Percentiles rank a stretch among this genome's conserved stretches.
Evolutionary conservation across 2,797 vertebrate species (phyloP).

Genomic region (Sternotherus odoratus): DNA sequence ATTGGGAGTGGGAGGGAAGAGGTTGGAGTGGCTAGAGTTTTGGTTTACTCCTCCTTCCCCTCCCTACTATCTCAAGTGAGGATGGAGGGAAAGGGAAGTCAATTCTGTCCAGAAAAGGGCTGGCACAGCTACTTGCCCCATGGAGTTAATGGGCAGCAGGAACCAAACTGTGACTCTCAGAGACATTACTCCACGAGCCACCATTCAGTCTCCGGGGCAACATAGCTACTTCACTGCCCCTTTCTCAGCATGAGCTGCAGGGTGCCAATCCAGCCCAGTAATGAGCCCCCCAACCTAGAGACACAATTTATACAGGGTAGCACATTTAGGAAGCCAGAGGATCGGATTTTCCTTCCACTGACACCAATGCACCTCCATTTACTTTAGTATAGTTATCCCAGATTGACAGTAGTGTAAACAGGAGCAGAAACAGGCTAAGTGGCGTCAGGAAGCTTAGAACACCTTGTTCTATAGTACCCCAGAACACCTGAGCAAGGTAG

Average conservation of each 20-base stretch:
- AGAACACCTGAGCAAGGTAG: slow-evolving; percentile 46
- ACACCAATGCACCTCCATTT: fast-evolving
- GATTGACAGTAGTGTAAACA: neutral
- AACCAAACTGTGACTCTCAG: neutral
- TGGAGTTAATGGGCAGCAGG: neutral
- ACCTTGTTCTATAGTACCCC: slow-evolving; percentile 47
- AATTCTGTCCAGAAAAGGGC: neutral
- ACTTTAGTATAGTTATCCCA: neutral
- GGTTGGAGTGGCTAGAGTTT: neutral
- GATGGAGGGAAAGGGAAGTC: neutral
- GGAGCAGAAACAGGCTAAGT: neutral
- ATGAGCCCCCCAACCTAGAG: fast-evolving
- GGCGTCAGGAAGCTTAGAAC: slow-evolving; percentile 17
- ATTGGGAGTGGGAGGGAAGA: neutral
- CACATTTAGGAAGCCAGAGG: neutral
- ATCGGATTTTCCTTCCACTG: neutral
- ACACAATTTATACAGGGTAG: neutral
- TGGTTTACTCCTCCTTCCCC: neutral
- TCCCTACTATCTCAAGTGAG: neutral
- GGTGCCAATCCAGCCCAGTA: neutral
- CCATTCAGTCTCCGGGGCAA: neutral
- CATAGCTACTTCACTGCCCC: fast-evolving
- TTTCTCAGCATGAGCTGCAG: neutral
- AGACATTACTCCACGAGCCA: neutral
- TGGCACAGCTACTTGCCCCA: neutral